phyloP scores from a whole-genome alignment of 2,113 vertebrate species.

The Pseudopodoces humilis region DNA sequence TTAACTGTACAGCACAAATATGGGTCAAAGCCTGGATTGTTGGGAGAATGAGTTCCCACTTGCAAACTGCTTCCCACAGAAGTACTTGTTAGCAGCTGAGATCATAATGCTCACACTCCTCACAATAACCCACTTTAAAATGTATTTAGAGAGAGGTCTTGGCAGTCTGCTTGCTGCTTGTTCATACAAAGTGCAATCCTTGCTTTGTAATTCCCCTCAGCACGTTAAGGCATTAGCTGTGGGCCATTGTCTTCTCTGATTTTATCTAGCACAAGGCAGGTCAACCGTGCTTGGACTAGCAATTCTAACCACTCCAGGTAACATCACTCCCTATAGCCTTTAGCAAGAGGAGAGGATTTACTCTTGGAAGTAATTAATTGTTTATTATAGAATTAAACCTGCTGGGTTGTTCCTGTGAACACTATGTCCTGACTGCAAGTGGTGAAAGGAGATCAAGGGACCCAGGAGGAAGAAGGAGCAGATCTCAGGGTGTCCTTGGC shows the following conservation, averaged over 20 bases:
- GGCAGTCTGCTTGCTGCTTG: conserved; percentile 18
- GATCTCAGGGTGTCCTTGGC: neutral
- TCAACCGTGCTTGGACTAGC: neutral
- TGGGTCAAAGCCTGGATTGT: conserved; percentile 63
- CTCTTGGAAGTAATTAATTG: neutral
- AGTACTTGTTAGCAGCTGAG: conserved; percentile 51
- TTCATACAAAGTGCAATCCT: neutral
- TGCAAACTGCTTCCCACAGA: conserved; percentile 45
- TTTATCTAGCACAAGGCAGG: neutral
- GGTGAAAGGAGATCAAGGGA: neutral
- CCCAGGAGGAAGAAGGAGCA: neutral
- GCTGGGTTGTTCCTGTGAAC: neutral
- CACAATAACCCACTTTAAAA: conserved; percentile 53
- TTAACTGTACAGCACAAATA: conserved; percentile 43
- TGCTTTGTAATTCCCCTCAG: conserved; percentile 8
- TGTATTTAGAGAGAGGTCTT: conserved; percentile 46
- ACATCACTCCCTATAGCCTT: neutral
- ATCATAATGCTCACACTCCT: conserved; percentile 22
- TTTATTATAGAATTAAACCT: neutral
- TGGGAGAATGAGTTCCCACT: neutral
- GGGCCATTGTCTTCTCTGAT: neutral
- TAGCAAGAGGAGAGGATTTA: neutral
- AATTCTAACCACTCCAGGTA: neutral
- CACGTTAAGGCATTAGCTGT: neutral
- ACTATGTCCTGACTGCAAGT: neutral